Percentiles rank a stretch among this genome's conserved stretches.
These are phyloP conservation scores for Pocota personata DNA, from an alignment of 2,888 invertebrate species.

Conservation along the genomic window DNA sequence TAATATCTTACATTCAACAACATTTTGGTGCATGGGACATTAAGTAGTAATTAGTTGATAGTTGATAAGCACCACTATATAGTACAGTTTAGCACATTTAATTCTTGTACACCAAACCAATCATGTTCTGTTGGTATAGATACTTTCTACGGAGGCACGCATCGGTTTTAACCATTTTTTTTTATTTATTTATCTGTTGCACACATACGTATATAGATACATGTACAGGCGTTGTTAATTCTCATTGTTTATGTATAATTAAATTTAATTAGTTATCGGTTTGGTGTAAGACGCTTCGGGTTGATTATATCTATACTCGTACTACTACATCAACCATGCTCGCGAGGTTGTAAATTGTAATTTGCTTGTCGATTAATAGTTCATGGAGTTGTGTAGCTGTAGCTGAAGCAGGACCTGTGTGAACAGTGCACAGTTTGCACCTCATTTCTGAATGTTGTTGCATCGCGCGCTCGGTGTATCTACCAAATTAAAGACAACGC, in stretches of 20 bases:
- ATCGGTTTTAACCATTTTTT: constrained; percentile 27
- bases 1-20: constrained; percentile 7
- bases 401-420: not conserved
- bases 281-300: constrained; percentile 9
- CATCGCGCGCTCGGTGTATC: constrained; percentile 27
- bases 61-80: constrained; percentile 7
- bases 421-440: constrained; percentile 63
- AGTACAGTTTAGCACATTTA: constrained; percentile 46
- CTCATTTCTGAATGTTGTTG: constrained; percentile 36
- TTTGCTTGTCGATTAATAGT: constrained; percentile 71
- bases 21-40: constrained; percentile 48
- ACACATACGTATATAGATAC: not conserved
- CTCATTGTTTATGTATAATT: constrained; percentile 70
- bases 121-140: not conserved
- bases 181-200: constrained; percentile 14
- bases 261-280: constrained; percentile 68
- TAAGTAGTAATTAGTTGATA: constrained; percentile 24
- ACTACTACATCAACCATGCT: constrained; percentile 25
- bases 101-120: constrained; percentile 23
- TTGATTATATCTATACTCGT: constrained; percentile 51
- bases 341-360: constrained; percentile 66
- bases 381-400: constrained; percentile 38
- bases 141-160: constrained; percentile 46
- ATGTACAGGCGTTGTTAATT: constrained; percentile 41
- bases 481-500: constrained; percentile 57